phyloP scores from a whole-genome alignment of 2,113 vertebrate genomes.

The Pteropus alecto region DNA sequence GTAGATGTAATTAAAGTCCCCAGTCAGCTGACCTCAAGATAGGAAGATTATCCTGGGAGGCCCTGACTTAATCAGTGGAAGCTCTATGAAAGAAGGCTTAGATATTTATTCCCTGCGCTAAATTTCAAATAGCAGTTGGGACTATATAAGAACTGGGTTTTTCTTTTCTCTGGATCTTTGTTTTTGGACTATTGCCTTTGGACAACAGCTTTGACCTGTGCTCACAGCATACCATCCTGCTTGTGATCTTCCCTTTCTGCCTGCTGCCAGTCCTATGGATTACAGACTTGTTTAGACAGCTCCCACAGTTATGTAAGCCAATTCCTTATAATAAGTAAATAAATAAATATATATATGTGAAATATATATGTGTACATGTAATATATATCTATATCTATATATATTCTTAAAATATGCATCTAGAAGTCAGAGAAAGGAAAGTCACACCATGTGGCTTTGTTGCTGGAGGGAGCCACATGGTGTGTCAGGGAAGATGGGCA shows the following conservation, averaged over 20 bases:
- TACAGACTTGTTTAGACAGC: neutral
- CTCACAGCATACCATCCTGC: neutral
- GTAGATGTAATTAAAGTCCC: neutral
- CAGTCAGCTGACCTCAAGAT: neutral
- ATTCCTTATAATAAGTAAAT: neutral
- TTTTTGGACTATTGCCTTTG: neutral
- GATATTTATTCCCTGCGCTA: neutral
- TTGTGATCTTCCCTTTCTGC: neutral
- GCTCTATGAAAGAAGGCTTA: neutral
- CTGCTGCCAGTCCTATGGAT: neutral
- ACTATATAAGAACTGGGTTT: neutral
- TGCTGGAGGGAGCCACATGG: neutral
- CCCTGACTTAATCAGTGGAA: neutral
- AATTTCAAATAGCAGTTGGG: neutral
- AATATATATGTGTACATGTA: neutral
- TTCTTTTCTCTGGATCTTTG: neutral
- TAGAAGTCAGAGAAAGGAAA: neutral
- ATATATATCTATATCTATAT: neutral
- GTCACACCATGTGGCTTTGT: neutral
- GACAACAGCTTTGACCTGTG: neutral
- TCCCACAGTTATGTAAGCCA: neutral
- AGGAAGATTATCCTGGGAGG: neutral
- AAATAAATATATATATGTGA: neutral
- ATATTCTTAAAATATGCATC: neutral
- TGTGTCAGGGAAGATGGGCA: neutral